These are phyloP conservation scores for Paelopatides confundens DNA, from an alignment of 53 echinoderm and acorn worm species.

Conservation along the genomic window DNA sequence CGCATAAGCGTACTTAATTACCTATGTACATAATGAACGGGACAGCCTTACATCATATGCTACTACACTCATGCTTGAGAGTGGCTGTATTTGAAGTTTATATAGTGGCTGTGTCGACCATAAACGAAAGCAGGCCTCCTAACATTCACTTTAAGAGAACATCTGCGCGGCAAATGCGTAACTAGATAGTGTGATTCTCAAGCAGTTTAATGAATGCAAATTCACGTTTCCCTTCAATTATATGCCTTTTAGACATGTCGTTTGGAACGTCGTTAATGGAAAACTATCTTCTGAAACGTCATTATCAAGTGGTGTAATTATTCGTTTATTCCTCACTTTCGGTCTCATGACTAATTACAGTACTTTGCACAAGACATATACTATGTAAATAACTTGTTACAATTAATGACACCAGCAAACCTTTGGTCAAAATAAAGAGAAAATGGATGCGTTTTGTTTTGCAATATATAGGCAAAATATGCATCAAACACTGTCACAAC, in stretches of 20 bases:
- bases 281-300: not conserved
- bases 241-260: not conserved
- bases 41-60: no score
- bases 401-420: not conserved
- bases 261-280: not conserved
- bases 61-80: not conserved
- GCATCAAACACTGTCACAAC: no score
- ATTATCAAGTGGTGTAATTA: not conserved
- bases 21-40: no score
- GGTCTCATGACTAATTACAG: not conserved
- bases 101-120: not conserved
- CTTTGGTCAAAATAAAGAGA: not conserved
- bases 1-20: not conserved
- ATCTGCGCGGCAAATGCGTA: not conserved
- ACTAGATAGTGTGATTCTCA: not conserved
- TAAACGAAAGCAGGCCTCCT: not conserved
- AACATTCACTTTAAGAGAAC: not conserved
- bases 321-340: not conserved
- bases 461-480: not conserved
- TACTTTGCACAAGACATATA: not conserved
- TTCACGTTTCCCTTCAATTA: not conserved
- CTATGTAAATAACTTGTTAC: not conserved
- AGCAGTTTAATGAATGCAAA: conserved; percentile 8
- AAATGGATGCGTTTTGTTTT: not conserved
- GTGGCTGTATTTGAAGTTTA: not conserved